phyloP scores from a whole-genome alignment of 1,140 invertebrate species.

The Neuroterus valhalla region DNA sequence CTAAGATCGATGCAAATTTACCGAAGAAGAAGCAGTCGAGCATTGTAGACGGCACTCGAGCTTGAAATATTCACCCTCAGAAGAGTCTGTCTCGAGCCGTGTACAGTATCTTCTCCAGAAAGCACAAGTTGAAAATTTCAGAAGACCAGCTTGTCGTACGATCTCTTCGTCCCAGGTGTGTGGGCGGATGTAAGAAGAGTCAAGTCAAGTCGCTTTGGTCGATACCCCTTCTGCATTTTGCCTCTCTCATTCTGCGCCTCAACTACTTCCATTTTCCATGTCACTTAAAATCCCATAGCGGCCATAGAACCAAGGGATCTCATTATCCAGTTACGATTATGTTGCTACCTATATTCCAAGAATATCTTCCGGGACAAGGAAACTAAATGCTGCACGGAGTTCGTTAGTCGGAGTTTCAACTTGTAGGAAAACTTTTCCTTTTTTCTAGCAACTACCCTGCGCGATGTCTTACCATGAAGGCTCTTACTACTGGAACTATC shows the following conservation, averaged over 20 bases:
- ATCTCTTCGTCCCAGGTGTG: conserved; percentile 12
- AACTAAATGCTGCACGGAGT: conserved; percentile 19
- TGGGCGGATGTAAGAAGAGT: conserved; percentile 18
- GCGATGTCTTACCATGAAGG: background rate
- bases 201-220: conserved; percentile 15
- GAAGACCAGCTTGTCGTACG: conserved; percentile 13
- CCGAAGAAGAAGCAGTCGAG: conserved; percentile 6
- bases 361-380: background rate
- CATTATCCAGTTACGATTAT: conserved; percentile 26
- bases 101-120: conserved; percentile 17
- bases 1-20: conserved; percentile 27
- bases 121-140: conserved; percentile 28
- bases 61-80: conserved; percentile 22
- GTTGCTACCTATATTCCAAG: background rate
- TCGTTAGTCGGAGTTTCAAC: conserved; percentile 23
- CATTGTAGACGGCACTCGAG: conserved; percentile 14
- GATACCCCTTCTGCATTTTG: background rate
- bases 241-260: conserved; percentile 11
- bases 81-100: conserved; percentile 18
- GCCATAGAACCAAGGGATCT: background rate
- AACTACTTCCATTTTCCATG: conserved; percentile 24
- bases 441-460: background rate
- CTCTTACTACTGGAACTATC: background rate
- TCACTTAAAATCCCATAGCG: conserved; percentile 21
- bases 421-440: conserved; percentile 2